Base-by-base conservation (phyloP, 2,113 vertebrate species). In the Paraplagusia blochii region DNA sequence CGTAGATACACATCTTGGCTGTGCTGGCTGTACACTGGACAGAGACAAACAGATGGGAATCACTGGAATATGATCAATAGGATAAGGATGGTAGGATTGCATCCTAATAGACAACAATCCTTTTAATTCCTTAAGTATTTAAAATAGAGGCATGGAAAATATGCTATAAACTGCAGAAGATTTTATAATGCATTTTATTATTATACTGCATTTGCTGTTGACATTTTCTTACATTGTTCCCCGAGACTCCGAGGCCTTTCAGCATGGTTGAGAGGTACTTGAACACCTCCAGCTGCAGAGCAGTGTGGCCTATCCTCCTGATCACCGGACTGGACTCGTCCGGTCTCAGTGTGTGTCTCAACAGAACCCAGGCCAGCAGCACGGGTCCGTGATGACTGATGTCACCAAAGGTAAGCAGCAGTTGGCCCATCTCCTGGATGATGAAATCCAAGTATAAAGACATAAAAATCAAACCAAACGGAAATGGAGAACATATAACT, bases 1-100 rank as follows among this genome's bases (percentile, higher is more conserved):
- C 95, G 1, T 98, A 98, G 68, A 97, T 73, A 15, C 95, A 98
- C 93, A 98, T 93, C 72, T 94, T 95, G 0, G 95, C 95, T 0
- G 97, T 98, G 81, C 94, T 98, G 51, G 92, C 93, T 36, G 93
- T 97, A 46, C 95, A 98, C 97, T 99, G 79, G 76, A 14, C 6
- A 17, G 14, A 63, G 36, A 50, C n/a, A n/a, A 2, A 34, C n/a
- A 2, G 19, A 52, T n/a, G 17, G 33, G 16, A 29, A 6, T 17
- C 0, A 7, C 17, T 53, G 3, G 7, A 43, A 8, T n/a, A 11
- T 9, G 44, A 44, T 29, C 22, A 29, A 6, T 29, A 29, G n/a
- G n/a, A 4, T 29, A 4, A 29, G 22, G 6, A 29, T 6, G 6
- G 22, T 29, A 29, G 22, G 22, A 29, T 29, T 29, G 6, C n/a